phyloP scores from a whole-genome alignment of 2,113 vertebrate genomes.

The Corythoichthys haematopterus region DNA sequence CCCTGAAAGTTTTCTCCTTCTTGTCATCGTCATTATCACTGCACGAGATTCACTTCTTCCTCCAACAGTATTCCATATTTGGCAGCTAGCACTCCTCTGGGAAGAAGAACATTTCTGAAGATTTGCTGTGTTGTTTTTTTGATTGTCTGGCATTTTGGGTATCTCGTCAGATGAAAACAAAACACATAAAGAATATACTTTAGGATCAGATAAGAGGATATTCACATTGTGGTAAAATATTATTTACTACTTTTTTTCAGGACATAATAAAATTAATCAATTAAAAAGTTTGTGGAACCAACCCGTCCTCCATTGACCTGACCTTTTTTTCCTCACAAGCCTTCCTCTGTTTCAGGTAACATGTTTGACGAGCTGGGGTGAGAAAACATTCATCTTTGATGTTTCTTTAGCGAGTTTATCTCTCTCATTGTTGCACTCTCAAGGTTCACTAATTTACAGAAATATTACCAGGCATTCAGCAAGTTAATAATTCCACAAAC shows the following conservation, averaged over 20 bases:
- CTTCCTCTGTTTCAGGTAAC: constrained; percentile 37
- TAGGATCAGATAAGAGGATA: neutral
- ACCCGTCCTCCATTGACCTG: too few relatives aligned
- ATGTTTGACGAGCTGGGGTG: constrained; percentile 33
- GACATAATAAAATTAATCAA: neutral
- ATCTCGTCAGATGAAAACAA: constrained; percentile 21
- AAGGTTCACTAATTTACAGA: constrained; percentile 12
- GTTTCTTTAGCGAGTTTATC: neutral
- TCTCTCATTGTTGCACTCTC: constrained; percentile 1
- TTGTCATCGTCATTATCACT: constrained; percentile 3
- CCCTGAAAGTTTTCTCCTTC: constrained; percentile 30
- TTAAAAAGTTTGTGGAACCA: too few relatives aligned
- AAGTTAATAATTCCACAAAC: constrained; percentile 37
- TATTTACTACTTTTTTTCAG: constrained; percentile 11
- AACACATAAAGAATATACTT: neutral
- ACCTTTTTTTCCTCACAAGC: too few relatives aligned
- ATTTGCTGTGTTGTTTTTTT: constrained; percentile 32
- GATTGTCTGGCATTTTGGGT: constrained; percentile 46
- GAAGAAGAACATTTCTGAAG: constrained; percentile 34
- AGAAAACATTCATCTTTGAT: constrained; percentile 27
- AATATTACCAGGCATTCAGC: constrained; percentile 25
- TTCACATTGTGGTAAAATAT: neutral
- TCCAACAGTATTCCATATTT: constrained; percentile 4
- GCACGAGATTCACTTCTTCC: constrained; percentile 4
- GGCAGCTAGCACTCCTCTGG: constrained; percentile 30